Evolutionary conservation across 92 coral and sea anemone species (phyloP), one percentile per base, ranked within the genome.

Genomic region (Palythoa grandiflora): DNA sequence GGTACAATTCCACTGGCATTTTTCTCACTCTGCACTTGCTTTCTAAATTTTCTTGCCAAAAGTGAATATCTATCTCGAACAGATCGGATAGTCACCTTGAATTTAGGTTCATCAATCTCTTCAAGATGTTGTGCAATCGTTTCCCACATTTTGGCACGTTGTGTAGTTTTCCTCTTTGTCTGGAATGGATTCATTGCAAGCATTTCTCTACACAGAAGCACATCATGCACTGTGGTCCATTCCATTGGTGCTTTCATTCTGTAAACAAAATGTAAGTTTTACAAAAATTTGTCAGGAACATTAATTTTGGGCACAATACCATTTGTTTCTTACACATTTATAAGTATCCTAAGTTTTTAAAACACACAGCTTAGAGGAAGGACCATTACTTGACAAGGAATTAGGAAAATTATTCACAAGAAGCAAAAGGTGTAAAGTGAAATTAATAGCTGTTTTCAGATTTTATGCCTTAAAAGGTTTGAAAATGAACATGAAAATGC

Each of bases 21-120:
- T 71, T 83, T 83, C 54, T 91, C 91, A 83, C 75, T 91, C 37
- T 57, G 73, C 83, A 71, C 79, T 84, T 38, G 88, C 84, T 88
- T 91, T 83, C 87, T 91, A 71, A 20, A 88, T 68, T 88, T 91
- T 88, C 66, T 17, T 10, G 89, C 88, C 7, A 88, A 51, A 28
- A 83, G 91, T 39, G 86, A 55, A 55, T 88, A 91, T 83, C 93
- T 88, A 80, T 88, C 93, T 40, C 88, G 91, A 40, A 91, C 89
- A 84, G 91, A 35, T 70, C 91, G 91, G 37, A 73, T 79, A 19
- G 89, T 28, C 44, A 91, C 91, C 73, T 91, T 91, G 84, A 91
- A 91, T 68, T 63, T 79, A 44, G 89, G 89, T 44, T 61, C 70
- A 47, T 91, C 91, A 50, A 38, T 75, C 38, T 84, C 51, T 88